Evolutionary conservation across 1,140 invertebrate species (phyloP).

Genomic region (Chrysomallon squamiferum): DNA sequence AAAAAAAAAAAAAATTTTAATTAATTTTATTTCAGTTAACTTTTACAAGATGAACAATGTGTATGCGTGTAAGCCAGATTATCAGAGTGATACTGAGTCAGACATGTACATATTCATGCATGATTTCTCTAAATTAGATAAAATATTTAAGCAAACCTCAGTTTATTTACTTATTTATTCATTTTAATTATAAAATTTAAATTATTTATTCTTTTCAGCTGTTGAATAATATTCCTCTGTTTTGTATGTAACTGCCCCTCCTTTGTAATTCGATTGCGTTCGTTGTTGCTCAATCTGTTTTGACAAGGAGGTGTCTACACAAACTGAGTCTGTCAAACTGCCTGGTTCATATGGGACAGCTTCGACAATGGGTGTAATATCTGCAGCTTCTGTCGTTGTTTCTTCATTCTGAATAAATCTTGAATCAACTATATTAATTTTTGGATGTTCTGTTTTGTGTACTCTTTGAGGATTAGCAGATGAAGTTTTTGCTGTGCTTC

Average conservation of each 20-base stretch:
- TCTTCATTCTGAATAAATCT: conserved; percentile 18
- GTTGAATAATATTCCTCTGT: not conserved
- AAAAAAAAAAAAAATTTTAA: no score
- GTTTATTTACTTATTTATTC: no score
- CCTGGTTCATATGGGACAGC: conserved; percentile 22
- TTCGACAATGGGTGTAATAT: not conserved
- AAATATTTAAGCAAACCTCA: no score
- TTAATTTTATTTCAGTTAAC: no score
- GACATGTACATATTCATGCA: no score
- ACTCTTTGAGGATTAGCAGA: not conserved
- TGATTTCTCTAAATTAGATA: no score
- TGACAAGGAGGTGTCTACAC: not conserved
- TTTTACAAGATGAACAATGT: no score
- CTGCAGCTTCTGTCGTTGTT: not conserved
- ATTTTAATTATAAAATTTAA: no score
- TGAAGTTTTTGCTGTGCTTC: not conserved
- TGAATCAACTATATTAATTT: conserved; percentile 6
- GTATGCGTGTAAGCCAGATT: no score
- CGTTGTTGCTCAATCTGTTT: not conserved
- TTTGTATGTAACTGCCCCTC: conserved; percentile 16
- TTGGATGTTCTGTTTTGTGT: not conserved
- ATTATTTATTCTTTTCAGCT: no score
- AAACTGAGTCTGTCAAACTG: conserved; percentile 18
- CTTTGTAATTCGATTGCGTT: conserved; percentile 12
- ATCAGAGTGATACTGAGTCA: no score